These are phyloP conservation scores for Lissonota sp. DNA, from an alignment of 2,888 invertebrate species.

Conservation along the genomic window DNA sequence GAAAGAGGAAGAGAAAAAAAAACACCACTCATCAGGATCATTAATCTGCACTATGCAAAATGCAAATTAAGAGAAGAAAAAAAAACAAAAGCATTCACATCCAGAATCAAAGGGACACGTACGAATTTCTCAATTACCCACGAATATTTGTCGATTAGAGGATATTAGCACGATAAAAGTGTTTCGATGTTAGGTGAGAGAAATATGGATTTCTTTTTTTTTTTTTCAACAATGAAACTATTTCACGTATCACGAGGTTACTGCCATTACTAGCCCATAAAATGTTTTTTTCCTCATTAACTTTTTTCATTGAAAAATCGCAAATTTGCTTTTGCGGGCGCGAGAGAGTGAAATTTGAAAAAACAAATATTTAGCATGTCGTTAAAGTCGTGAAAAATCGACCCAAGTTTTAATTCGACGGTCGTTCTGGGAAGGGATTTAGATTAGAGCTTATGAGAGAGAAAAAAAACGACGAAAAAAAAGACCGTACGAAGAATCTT, in stretches of 20 bases:
- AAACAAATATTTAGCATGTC: conserved; percentile 17
- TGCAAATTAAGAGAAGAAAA: conserved; percentile 4
- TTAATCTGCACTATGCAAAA: conserved; percentile 43
- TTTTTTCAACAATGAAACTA: conserved; percentile 42
- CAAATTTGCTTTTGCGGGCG: conserved; percentile 30
- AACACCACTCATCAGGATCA: conserved; percentile 25
- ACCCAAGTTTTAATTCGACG: conserved; percentile 24
- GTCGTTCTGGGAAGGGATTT: conserved; percentile 29
- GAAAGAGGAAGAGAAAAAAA: conserved; percentile 10
- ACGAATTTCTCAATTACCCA: conserved; percentile 53
- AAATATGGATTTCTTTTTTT: conserved; percentile 18
- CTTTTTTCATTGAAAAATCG: conserved; percentile 5
- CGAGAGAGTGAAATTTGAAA: conserved; percentile 6
- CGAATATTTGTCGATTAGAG: conserved; percentile 58
- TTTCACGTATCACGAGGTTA: conserved; percentile 22
- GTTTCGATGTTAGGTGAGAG: conserved; percentile 57
- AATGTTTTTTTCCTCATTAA: conserved; percentile 10
- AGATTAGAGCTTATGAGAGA: conserved; percentile 42
- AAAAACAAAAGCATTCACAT: background rate
- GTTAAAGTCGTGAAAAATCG: conserved; percentile 27
- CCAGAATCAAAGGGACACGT: conserved; percentile 25
- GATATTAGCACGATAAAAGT: conserved; percentile 31
- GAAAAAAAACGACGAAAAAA: conserved; percentile 13
- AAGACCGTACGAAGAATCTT: conserved; percentile 23
- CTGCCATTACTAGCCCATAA: conserved; percentile 46